Percentiles rank a stretch among this genome's conserved stretches.
phyloP scores from a whole-genome alignment of 2,797 vertebrate species.

The Eremophila alpestris region DNA sequence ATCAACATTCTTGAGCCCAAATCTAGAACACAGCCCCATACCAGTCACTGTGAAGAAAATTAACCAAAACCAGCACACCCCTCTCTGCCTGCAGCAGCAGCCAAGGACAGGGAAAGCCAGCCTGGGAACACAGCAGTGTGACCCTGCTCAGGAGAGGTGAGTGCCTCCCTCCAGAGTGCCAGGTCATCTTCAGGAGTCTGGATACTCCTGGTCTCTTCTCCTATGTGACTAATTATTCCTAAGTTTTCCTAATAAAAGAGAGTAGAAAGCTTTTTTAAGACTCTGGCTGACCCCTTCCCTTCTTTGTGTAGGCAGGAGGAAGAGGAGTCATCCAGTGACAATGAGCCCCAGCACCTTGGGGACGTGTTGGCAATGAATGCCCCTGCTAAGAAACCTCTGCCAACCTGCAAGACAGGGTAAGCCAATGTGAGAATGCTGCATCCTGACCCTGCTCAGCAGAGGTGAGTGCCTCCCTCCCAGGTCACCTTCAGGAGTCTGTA shows the following conservation, averaged over 20 bases:
- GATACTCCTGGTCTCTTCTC: not conserved
- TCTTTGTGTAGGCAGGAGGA: slow-evolving; percentile 42
- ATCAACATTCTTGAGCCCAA: not conserved
- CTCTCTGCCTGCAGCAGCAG: slow-evolving; percentile 39
- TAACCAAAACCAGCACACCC: not conserved
- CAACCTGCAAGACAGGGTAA: slow-evolving; percentile 79
- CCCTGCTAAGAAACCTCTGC: slow-evolving; percentile 58
- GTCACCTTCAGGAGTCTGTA: not conserved
- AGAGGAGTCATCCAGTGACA: slow-evolving; percentile 76
- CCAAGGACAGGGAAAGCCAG: not conserved
- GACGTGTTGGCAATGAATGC: slow-evolving; percentile 39
- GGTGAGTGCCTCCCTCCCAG: not conserved
- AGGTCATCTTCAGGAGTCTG: not conserved
- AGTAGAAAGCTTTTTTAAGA: not conserved
- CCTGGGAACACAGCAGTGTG: not conserved
- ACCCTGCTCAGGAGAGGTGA: slow-evolving; percentile 13
- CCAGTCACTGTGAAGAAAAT: not conserved
- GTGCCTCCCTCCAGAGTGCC: not conserved
- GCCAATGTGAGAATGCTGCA: not conserved
- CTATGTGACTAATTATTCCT: not conserved
- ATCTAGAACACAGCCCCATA: not conserved
- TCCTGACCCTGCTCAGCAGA: not conserved
- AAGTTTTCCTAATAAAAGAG: not conserved
- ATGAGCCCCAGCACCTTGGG: slow-evolving; percentile 15
- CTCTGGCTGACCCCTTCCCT: not conserved